Conservation (phyloP, 1,140 invertebrate species). For the Brachionus rotundiformis region DNA sequence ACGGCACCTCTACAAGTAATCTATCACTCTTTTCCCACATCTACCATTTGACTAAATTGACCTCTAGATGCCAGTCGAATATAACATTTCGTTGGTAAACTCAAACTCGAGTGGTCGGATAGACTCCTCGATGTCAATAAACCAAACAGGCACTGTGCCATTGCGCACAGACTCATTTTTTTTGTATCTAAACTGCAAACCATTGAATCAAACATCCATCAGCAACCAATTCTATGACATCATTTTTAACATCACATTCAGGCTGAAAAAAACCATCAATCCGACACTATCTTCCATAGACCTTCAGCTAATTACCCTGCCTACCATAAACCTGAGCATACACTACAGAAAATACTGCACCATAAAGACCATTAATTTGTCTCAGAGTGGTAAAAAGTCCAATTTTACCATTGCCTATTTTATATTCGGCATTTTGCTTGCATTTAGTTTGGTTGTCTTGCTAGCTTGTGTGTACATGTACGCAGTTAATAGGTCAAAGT, state of each 20-base stretch:
- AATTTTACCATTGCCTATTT: conserved; percentile 33
- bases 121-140: neutral
- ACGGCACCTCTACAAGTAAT: conserved; percentile 22
- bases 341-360: conserved; percentile 37
- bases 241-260: neutral
- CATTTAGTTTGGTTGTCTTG: neutral
- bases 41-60: neutral
- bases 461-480: conserved; percentile 30
- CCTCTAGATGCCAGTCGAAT: conserved; percentile 7
- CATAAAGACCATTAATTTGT: neutral
- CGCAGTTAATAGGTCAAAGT: neutral
- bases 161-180: neutral
- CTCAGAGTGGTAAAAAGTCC: neutral
- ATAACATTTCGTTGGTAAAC: neutral
- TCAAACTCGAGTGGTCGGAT: neutral
- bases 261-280: neutral
- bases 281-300: neutral
- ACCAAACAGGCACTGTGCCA: neutral
- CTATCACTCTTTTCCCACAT: too few relatives aligned
- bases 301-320: conserved; percentile 17
- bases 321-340: neutral
- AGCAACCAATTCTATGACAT: neutral
- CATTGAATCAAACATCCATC: neutral
- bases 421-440: neutral
- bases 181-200: neutral